Base-by-base conservation (phyloP, 2,797 vertebrate genomes). In the Phalanger gymnotis region DNA sequence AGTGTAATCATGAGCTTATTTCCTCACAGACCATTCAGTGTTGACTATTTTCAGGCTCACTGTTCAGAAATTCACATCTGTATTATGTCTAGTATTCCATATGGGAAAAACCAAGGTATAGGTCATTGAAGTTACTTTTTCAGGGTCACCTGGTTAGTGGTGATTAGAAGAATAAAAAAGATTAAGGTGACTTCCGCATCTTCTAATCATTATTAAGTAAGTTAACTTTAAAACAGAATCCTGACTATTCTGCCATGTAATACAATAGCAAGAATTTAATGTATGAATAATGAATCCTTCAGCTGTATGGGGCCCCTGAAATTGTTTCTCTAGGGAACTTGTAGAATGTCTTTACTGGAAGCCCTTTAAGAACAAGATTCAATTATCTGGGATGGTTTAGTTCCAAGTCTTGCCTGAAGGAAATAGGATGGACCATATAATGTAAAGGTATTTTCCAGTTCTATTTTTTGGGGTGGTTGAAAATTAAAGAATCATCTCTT, bases 361-460 rank as follows among this genome's bases (percentile, higher is more conserved):
- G 14, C 57, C 11, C 90, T 87, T 73, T 93, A 96, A 40, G 93
- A 95, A 95, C 57, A 53, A 96, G 94, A 61, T 57, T 57, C 54
- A 94, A 90, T 52, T 96, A 0, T 92, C 27, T 94, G 93, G 22
- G 53, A 73, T 95, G 92, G 54, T 95, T 95, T 96, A n/a, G 40
- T 91, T 96, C 40, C 7, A 96, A 66, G 30, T 57, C 14, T 96
- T 94, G 31, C 94, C 54, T 95, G 92, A 91, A 89, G 91, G 54
- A n/a, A 94, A 47, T 11, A 40, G 93, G 53, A 94, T 91, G n/a
- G 55, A 52, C 56, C 95, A 57, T 4, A 7, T 95, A 87, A 81
- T 81, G 19, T 47, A 51, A 87, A 87, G 27, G 73, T 87, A 87
- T 87, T 81, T 40, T 87, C 73, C 73, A 87, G 73, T 10, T 87